Percentiles rank a stretch among this genome's conserved stretches.
phyloP scores from a whole-genome alignment of 1,140 invertebrate species.

The Physella acuta region DNA sequence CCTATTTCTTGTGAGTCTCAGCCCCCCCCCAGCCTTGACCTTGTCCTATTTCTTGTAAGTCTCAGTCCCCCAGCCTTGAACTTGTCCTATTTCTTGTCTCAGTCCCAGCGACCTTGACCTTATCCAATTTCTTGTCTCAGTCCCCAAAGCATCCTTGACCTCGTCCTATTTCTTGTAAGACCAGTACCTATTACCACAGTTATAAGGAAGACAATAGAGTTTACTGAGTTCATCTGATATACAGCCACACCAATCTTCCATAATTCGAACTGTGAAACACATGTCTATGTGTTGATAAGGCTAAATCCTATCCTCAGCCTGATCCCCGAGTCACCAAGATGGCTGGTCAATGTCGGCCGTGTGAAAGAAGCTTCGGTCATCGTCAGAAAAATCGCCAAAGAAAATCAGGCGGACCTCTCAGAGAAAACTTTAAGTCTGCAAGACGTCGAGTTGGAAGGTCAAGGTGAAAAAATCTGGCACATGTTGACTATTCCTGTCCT shows the following conservation, averaged over 20 bases:
- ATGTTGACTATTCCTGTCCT: slow-evolving; percentile 27
- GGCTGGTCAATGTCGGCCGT: slow-evolving; percentile 37
- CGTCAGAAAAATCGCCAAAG: slow-evolving; percentile 31
- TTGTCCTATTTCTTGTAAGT: too few species aligned
- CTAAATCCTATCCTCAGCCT: too few species aligned
- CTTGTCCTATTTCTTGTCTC: slow-evolving; percentile 63
- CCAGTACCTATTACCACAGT: too few species aligned
- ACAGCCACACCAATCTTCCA: too few species aligned
- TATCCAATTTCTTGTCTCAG: slow-evolving; percentile 9
- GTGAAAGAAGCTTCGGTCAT: slow-evolving; percentile 42
- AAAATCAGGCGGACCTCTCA: slow-evolving; percentile 29
- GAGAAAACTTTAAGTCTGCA: slow-evolving; percentile 17
- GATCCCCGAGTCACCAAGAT: slow-evolving; percentile 49
- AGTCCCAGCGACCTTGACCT: slow-evolving; percentile 48
- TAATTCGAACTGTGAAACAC: too few species aligned
- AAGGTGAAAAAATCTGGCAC: slow-evolving; percentile 27
- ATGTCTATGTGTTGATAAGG: too few species aligned
- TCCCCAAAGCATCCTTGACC: too few species aligned
- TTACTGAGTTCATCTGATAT: too few species aligned
- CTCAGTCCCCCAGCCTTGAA: slow-evolving; percentile 29
- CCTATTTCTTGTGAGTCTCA: slow-evolving; percentile 16
- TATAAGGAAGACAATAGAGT: too few species aligned
- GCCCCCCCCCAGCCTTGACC: too few species aligned
- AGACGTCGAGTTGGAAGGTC: slow-evolving; percentile 13
- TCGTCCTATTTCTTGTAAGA: too few species aligned